Conservation (phyloP, 2,797 vertebrate genomes). For the Antrozous pallidus region DNA sequence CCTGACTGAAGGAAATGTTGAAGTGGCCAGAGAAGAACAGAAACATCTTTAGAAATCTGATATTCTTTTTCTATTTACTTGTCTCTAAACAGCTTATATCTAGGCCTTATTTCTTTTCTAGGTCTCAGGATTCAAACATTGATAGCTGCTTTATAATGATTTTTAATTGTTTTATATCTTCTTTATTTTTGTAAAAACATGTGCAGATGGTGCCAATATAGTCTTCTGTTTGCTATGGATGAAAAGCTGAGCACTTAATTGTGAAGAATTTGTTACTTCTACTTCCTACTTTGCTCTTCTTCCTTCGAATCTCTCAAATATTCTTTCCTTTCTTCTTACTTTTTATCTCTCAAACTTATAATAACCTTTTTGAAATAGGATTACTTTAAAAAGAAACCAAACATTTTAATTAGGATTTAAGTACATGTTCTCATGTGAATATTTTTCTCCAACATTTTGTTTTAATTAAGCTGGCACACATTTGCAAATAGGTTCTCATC, state of each 20-base stretch:
- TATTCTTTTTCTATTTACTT: not conserved
- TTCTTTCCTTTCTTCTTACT: not conserved
- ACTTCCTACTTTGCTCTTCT: conserved; percentile 4
- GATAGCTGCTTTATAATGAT: conserved; percentile 59
- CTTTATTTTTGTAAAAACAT: conserved; percentile 78
- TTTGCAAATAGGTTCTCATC: conserved; percentile 43
- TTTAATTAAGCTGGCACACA: conserved; percentile 55
- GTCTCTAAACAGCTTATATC: not conserved
- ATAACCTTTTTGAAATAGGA: conserved; percentile 41
- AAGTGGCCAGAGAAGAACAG: not conserved
- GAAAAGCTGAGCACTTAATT: conserved; percentile 73
- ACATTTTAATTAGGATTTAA: conserved; percentile 17
- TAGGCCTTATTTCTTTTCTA: not conserved
- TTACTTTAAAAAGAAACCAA: conserved; percentile 48
- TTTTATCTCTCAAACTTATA: conserved; percentile 29
- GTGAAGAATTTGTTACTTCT: conserved; percentile 64
- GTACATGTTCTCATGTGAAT: conserved; percentile 32
- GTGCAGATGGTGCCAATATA: conserved; percentile 79
- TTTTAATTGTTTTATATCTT: conserved; percentile 81
- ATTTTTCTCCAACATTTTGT: conserved; percentile 42
- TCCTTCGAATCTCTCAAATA: conserved; percentile 21
- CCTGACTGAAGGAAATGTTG: not conserved
- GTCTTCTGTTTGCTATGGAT: conserved; percentile 80
- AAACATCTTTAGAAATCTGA: not conserved
- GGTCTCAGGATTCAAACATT: conserved; percentile 35